Base-by-base conservation (phyloP, 2,888 invertebrate species). In the Cheilosia variabilis region DNA sequence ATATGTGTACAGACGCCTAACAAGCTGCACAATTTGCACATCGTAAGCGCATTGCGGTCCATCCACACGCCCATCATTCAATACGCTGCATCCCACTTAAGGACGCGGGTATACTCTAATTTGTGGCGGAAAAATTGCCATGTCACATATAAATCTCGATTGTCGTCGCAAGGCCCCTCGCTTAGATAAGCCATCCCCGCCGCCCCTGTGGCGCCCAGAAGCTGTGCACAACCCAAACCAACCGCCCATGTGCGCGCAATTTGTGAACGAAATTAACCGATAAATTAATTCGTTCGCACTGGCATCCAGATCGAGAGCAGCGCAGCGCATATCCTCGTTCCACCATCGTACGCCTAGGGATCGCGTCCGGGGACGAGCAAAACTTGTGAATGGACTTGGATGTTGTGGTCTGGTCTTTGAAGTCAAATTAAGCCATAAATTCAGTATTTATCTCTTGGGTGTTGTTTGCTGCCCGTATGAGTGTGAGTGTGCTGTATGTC, bases 371-470 rank as follows among this genome's bases (percentile, higher is more conserved):
- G 43, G 53, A 86, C 45, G 69, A 76, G 84, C 80, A 84, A 83
- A 87, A 82, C 82, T 75, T 88, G 75, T 84, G 77, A 77, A 84
- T 86, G 87, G 83, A 76, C 88, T 83, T 87, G 84, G 69, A 71
- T 87, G 75, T 86, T 77, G 86, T 86, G 86, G 87, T 60, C 82
- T 87, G 88, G 87, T 87, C 88, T 87, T 90, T 89, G 89, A 89
- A 91, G 90, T 90, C 90, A 91, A 91, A 91, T 91, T 91, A 91
- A 91, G 91, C 90, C 91, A 91, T 91, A 91, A 91, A 91, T 91
- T 91, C 90, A 90, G 90, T 90, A 91, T 91, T 91, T 91, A 91
- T 91, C 91, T 90, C 88, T 88, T 88, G 89, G 89, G 89, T 89
- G 90, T 89, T 89, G 90, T 91, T 91, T 90, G 90, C 90, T 90